phyloP scores from a whole-genome alignment of 2,888 invertebrate genomes.

The Nemotelus nigrinus region DNA sequence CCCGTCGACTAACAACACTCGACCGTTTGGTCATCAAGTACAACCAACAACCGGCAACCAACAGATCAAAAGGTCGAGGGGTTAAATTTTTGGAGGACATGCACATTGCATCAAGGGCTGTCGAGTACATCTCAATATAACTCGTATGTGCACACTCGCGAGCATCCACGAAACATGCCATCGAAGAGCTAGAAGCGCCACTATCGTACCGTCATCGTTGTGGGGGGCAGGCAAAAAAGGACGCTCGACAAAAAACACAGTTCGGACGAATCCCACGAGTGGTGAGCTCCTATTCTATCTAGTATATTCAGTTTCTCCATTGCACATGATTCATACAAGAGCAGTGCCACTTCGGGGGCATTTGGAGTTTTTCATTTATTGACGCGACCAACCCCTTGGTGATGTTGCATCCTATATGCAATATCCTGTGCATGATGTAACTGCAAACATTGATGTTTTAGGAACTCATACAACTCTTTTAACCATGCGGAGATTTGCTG shows the following conservation, averaged over 20 bases:
- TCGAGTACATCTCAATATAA: conserved; percentile 51
- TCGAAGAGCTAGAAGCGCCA: conserved; percentile 2
- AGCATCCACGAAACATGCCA: conserved; percentile 12
- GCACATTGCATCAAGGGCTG: conserved; percentile 48
- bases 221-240: conserved; percentile 37
- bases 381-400: conserved; percentile 33
- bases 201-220: not conserved
- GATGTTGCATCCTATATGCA: conserved; percentile 47
- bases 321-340: conserved; percentile 31
- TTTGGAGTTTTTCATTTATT: conserved; percentile 33
- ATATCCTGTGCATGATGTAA: conserved; percentile 48
- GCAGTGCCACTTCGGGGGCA: conserved; percentile 17
- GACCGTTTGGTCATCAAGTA: conserved; percentile 45
- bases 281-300: conserved; percentile 45
- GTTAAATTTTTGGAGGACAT: conserved; percentile 48
- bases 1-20: conserved; percentile 48
- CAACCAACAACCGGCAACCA: conserved; percentile 48
- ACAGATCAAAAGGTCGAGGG: conserved; percentile 47
- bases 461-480: not conserved
- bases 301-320: not conserved
- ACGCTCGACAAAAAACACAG: conserved; percentile 46
- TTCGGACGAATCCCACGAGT: conserved; percentile 49
- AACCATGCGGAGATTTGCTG: not conserved
- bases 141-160: conserved; percentile 44
- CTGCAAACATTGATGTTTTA: conserved; percentile 46